Evolutionary conservation across 2,888 invertebrate species (phyloP).

Genomic region (Drosophila kambysellisi): DNA sequence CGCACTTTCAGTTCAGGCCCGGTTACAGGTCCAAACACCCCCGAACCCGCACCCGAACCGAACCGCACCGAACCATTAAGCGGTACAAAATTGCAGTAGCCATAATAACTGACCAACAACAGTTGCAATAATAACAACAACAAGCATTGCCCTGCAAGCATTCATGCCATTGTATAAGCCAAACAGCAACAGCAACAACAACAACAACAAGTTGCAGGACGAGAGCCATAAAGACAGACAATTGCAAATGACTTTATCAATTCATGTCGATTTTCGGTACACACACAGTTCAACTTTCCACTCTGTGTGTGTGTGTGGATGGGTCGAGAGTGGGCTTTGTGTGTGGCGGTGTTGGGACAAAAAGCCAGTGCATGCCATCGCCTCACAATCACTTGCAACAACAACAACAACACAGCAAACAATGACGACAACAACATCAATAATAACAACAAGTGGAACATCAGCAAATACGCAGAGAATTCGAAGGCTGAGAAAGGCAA

Average conservation of each 20-base stretch:
- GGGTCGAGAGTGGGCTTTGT: slow-evolving; percentile 58
- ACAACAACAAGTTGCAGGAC: slow-evolving; percentile 29
- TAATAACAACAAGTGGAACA: slow-evolving; percentile 8
- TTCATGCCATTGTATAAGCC: slow-evolving; percentile 62
- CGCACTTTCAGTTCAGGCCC: slow-evolving; percentile 70
- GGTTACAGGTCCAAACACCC: slow-evolving; percentile 12
- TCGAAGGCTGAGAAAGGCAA: slow-evolving; percentile 14
- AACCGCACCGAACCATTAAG: slow-evolving; percentile 64
- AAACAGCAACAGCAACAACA: slow-evolving; percentile 72
- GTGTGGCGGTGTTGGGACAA: slow-evolving; percentile 56
- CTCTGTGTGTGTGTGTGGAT: slow-evolving; percentile 1
- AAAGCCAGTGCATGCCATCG: slow-evolving; percentile 62
- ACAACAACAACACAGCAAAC: slow-evolving; percentile 55
- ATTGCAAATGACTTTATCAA: slow-evolving; percentile 81
- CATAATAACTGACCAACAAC: slow-evolving; percentile 70
- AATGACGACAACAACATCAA: slow-evolving; percentile 31
- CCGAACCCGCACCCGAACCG: slow-evolving; percentile 12
- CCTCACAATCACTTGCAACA: slow-evolving; percentile 67
- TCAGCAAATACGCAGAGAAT: slow-evolving; percentile 45
- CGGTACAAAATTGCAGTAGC: slow-evolving; percentile 76
- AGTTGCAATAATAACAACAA: slow-evolving; percentile 45
- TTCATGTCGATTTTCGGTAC: slow-evolving; percentile 77
- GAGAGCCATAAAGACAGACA: slow-evolving; percentile 73
- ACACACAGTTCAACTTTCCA: slow-evolving; percentile 58
- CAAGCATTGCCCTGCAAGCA: slow-evolving; percentile 22